These are phyloP conservation scores for Meiosimyza platycephala DNA, from an alignment of 2,888 invertebrate species.

Conservation along the genomic window DNA sequence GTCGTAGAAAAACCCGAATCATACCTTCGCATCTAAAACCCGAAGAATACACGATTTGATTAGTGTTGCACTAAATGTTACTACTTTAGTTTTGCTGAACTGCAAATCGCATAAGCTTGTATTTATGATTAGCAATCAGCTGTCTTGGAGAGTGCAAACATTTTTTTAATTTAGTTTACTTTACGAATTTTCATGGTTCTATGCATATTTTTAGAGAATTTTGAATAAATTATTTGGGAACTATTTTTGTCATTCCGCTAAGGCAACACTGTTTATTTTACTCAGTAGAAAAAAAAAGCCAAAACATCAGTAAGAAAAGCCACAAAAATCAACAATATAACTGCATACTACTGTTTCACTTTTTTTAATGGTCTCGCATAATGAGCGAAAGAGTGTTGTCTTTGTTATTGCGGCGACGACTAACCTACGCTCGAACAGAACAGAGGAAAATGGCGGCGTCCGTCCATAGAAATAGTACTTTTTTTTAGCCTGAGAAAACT, in stretches of 20 bases:
- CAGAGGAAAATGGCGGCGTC: slow-evolving; percentile 48
- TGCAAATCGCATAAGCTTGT: too few relatives aligned
- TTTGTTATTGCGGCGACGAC: slow-evolving; percentile 29
- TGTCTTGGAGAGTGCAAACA: too few relatives aligned
- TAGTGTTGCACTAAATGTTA: too few relatives aligned
- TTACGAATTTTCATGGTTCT: too few relatives aligned
- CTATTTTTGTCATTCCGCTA: too few relatives aligned
- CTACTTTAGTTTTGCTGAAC: too few relatives aligned
- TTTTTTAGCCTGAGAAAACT: background rate
- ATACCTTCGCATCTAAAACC: background rate
- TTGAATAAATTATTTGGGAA: too few relatives aligned
- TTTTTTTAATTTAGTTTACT: too few relatives aligned
- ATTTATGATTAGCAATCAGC: too few relatives aligned
- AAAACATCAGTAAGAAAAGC: slow-evolving; percentile 41
- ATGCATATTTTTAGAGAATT: too few relatives aligned
- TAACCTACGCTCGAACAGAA: slow-evolving; percentile 41
- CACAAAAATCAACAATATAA: slow-evolving; percentile 46
- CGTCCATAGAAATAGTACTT: slow-evolving; percentile 36
- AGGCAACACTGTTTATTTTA: too few relatives aligned
- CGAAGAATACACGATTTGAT: too few relatives aligned
- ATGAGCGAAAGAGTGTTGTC: slow-evolving; percentile 1
- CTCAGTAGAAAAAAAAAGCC: slow-evolving; percentile 13
- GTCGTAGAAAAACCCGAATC: slow-evolving; percentile 2
- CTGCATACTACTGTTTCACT: slow-evolving; percentile 24
- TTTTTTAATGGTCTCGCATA: background rate